Conservation (phyloP, 2,888 invertebrate species). For the Azorinus chamasolen region DNA sequence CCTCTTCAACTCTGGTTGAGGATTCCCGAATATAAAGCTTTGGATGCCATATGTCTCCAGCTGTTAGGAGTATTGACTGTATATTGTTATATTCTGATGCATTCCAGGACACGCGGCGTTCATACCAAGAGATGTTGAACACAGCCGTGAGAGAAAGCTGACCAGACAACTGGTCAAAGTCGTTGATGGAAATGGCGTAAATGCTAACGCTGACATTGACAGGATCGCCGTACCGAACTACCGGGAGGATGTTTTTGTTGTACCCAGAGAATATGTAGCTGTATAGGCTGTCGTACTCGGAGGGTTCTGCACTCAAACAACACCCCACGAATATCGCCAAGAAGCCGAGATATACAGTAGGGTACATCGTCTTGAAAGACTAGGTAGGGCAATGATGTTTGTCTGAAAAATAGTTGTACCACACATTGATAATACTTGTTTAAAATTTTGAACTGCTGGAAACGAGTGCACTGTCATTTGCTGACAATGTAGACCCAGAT, state of each 20-base stretch:
- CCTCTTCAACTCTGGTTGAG: not conserved
- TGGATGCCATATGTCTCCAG: constrained; percentile 17
- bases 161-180: constrained; percentile 31
- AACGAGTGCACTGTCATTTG: no score
- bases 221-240: constrained; percentile 4
- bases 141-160: constrained; percentile 13
- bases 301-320: no score
- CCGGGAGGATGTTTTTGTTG: constrained; percentile 8
- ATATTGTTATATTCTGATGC: not conserved
- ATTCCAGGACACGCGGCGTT: constrained; percentile 17
- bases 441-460: no score
- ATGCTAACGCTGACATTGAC: not conserved
- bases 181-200: constrained; percentile 9
- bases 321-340: no score
- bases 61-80: not conserved
- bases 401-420: no score
- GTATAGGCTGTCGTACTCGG: constrained; percentile 1
- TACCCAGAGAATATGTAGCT: constrained; percentile 20
- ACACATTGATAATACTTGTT: no score
- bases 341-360: no score
- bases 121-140: constrained; percentile 17
- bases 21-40: constrained; percentile 12
- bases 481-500: no score
- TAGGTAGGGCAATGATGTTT: no score
- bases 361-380: no score